Conservation (phyloP, 2,797 vertebrate genomes). For the Limnodromus scolopaceus region DNA sequence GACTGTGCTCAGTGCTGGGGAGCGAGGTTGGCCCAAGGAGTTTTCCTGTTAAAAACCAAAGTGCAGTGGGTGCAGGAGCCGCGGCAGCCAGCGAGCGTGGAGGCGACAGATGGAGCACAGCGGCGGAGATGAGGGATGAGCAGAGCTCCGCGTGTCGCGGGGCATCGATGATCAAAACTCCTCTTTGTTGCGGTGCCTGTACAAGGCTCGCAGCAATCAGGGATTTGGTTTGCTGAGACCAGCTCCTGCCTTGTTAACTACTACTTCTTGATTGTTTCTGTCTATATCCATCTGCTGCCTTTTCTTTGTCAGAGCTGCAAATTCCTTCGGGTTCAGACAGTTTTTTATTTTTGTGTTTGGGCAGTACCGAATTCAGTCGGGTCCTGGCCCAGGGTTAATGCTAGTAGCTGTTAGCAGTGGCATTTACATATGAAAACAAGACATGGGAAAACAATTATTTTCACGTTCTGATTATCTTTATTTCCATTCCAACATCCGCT, state of each 20-base stretch:
- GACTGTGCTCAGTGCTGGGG: accelerated
- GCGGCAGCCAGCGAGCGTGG: background rate
- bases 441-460: constrained; percentile 44
- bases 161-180: constrained; percentile 39
- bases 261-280: constrained; percentile 60
- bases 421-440: constrained; percentile 26
- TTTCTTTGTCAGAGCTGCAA: constrained; percentile 25
- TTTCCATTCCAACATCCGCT: background rate
- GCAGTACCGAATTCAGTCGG: background rate
- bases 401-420: background rate
- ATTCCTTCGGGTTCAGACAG: constrained; percentile 27
- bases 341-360: constrained; percentile 14
- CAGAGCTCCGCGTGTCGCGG: background rate
- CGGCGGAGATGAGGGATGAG: background rate
- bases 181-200: constrained; percentile 29
- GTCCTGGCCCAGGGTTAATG: constrained; percentile 8
- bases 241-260: constrained; percentile 59
- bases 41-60: background rate
- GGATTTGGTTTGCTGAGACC: constrained; percentile 44
- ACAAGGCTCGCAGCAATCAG: background rate
- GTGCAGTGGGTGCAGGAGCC: background rate
- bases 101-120: constrained; percentile 39
- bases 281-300: constrained; percentile 62
- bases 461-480: background rate
- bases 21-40: background rate